A percentile compares a stretch with the other conserved stretches of the same genome.
Conservation (phyloP, 2,113 vertebrate genomes). For the Procapra przewalskii region DNA sequence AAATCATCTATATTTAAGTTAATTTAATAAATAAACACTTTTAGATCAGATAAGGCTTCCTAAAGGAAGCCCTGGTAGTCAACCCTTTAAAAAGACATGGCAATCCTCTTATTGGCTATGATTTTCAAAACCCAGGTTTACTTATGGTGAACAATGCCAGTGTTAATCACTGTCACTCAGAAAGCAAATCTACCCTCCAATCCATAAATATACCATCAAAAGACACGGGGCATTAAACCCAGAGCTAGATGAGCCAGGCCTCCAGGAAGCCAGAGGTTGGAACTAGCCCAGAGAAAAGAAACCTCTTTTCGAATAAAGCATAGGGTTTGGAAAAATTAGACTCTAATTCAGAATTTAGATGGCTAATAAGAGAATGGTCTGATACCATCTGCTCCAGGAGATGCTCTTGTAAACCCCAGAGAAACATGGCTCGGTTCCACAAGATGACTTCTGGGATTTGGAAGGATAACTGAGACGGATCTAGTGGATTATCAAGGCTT, state of each 20-base stretch:
- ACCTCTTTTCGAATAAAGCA: slow-evolving; percentile 11
- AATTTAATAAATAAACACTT: neutral
- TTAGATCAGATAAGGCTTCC: neutral
- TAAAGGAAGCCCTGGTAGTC: neutral
- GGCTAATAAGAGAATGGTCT: neutral
- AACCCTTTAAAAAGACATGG: neutral
- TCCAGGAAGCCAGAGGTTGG: neutral
- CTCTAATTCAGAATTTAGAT: slow-evolving; percentile 47
- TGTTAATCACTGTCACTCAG: slow-evolving; percentile 2
- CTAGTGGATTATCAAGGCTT: slow-evolving; percentile 79
- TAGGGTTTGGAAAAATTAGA: slow-evolving; percentile 34
- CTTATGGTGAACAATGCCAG: neutral
- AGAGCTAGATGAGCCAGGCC: neutral
- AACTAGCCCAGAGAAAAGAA: neutral
- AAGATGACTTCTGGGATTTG: slow-evolving; percentile 61
- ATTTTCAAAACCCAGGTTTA: slow-evolving; percentile 24
- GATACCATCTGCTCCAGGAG: neutral
- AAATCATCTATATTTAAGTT: neutral
- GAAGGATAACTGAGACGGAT: slow-evolving; percentile 58
- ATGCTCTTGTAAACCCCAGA: slow-evolving; percentile 23
- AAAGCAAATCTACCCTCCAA: neutral
- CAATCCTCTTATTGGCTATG: neutral
- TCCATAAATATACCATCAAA: neutral
- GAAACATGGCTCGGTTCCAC: slow-evolving; percentile 36
- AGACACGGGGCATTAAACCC: neutral